Conservation (phyloP, 2,113 vertebrate genomes). For the Periophthalmus modestus region DNA sequence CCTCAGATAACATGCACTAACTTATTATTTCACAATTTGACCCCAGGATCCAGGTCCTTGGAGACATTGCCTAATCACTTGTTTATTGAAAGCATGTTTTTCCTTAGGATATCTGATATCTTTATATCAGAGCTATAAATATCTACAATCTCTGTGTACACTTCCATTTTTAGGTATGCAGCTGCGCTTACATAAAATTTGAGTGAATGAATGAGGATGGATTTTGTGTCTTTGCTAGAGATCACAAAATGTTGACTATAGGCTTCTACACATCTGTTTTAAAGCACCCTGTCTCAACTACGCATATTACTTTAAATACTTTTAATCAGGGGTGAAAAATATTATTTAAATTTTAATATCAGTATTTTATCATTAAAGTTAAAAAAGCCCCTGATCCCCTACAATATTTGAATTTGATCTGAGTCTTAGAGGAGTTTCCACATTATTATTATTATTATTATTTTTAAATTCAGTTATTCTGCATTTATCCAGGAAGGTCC, state of each 20-base stretch:
- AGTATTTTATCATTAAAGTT: background rate
- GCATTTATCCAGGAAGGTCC: too few species aligned
- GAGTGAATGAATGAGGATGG: constrained; percentile 59
- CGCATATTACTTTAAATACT: background rate
- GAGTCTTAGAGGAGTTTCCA: background rate
- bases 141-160: constrained; percentile 35
- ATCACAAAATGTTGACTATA: constrained; percentile 33
- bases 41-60: background rate
- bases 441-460: background rate
- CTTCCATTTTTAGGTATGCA: constrained; percentile 71
- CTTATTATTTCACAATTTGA: constrained; percentile 10
- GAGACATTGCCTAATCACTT: constrained; percentile 7
- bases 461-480: too few species aligned
- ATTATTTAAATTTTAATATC: background rate
- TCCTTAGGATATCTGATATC: constrained; percentile 40
- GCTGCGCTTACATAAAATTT: constrained; percentile 56
- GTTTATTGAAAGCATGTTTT: constrained; percentile 44
- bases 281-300: background rate
- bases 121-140: constrained; percentile 49
- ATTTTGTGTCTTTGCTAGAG: constrained; percentile 26
- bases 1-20: background rate
- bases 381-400: background rate
- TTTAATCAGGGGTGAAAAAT: background rate
- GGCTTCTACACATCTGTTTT: constrained; percentile 47
- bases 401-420: background rate